Percentiles rank a stretch among this genome's conserved stretches.
Conservation (phyloP, 2,888 invertebrate species). For the Agonum fuliginosum region DNA sequence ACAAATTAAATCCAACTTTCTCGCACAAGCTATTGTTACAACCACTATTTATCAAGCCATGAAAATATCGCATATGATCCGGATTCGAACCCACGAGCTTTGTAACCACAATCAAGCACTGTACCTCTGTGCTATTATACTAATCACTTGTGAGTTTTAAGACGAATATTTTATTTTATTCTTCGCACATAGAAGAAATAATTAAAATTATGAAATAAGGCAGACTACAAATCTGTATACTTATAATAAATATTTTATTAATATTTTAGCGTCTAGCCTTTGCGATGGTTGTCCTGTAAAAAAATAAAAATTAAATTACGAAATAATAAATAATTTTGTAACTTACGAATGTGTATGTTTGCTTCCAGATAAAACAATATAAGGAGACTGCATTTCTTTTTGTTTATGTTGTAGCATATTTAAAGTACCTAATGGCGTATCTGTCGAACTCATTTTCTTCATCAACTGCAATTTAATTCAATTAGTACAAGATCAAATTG, state of each 20-base stretch:
- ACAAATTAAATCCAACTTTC: no score
- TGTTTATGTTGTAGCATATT: slow-evolving; percentile 97
- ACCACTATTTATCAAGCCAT: no score
- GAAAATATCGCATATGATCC: no score
- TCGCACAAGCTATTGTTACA: no score
- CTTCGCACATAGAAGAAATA: not conserved
- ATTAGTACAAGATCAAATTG: no score
- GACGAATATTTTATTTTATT: not conserved
- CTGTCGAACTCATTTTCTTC: slow-evolving; percentile 98
- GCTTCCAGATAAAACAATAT: slow-evolving; percentile 92
- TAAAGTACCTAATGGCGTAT: slow-evolving; percentile 96
- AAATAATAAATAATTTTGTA: slow-evolving; percentile 3
- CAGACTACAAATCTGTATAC: no score
- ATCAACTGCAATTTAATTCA: slow-evolving; percentile 79
- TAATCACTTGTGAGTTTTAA: not conserved
- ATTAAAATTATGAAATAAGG: not conserved
- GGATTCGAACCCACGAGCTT: no score
- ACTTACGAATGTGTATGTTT: slow-evolving; percentile 79
- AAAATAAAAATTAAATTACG: slow-evolving; percentile 40
- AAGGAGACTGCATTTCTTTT: slow-evolving; percentile 94
- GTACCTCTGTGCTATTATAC: no score
- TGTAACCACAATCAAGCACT: no score
- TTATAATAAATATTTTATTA: slow-evolving; percentile 8
- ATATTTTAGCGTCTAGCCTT: slow-evolving; percentile 69
- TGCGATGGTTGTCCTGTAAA: slow-evolving; percentile 72